A percentile compares a stretch with the other conserved stretches of the same genome.
These are phyloP conservation scores for Holothuria glaberrima DNA, from an alignment of 35 echinoderm and acorn worm species.

Conservation along the genomic window DNA sequence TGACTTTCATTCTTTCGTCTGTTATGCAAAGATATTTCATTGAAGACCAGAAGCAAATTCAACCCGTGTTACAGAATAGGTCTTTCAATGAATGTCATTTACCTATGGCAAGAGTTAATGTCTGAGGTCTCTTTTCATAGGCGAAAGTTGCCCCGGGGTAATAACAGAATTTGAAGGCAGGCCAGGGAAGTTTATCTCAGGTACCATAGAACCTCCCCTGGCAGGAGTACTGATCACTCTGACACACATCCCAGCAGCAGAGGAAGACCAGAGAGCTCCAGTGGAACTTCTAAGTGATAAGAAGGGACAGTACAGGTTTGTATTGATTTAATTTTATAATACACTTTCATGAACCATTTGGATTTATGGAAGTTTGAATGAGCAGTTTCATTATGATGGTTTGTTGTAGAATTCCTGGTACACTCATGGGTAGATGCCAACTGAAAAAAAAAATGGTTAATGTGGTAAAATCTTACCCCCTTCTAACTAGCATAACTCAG, in stretches of 20 bases:
- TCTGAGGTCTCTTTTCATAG: conserved; percentile 10
- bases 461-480: too few species aligned
- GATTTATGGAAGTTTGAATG: too few species aligned
- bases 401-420: too few species aligned
- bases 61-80: neutral
- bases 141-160: conserved; percentile 73
- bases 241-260: conserved; percentile 34
- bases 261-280: conserved; percentile 27
- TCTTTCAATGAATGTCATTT: neutral
- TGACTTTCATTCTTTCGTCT: too few species aligned
- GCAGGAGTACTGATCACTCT: conserved; percentile 77
- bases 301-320: conserved; percentile 80
- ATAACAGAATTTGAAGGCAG: conserved; percentile 86
- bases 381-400: too few species aligned
- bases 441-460: too few species aligned
- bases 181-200: conserved; percentile 84
- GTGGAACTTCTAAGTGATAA: conserved; percentile 70
- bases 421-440: too few species aligned
- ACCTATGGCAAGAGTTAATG: neutral
- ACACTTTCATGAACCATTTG: neutral
- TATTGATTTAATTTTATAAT: neutral
- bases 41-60: neutral
- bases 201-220: conserved; percentile 65
- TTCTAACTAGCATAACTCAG: too few species aligned
- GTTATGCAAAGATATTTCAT: too few species aligned